phyloP scores from a whole-genome alignment of 2,113 vertebrate genomes.

The Hepsetus odoe region DNA sequence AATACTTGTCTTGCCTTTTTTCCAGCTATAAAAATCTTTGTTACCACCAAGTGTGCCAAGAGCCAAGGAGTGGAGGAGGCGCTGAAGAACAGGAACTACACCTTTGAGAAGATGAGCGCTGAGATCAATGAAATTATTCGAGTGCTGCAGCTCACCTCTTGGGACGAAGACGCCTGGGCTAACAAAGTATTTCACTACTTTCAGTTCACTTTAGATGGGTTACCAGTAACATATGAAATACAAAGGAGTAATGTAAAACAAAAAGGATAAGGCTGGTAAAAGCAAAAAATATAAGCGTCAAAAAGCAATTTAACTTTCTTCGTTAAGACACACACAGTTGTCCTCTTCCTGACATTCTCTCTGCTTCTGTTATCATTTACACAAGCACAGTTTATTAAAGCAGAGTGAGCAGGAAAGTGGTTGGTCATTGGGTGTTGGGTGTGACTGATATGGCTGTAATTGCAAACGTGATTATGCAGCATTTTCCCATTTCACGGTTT shows the following conservation, averaged over 20 bases:
- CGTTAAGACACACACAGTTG: too few species aligned
- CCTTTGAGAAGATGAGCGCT: conserved; percentile 95
- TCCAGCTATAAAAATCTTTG: conserved; percentile 97
- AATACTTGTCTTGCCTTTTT: conserved; percentile 43
- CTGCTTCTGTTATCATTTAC: background rate
- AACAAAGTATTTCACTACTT: conserved; percentile 83
- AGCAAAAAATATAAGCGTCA: too few species aligned
- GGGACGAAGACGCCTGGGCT: conserved; percentile 98
- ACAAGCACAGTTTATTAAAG: background rate
- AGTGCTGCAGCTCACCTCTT: conserved; percentile 95
- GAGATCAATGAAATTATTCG: conserved; percentile 97
- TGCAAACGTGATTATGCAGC: conserved; percentile 25
- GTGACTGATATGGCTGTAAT: background rate
- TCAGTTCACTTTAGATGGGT: background rate
- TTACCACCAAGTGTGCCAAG: conserved; percentile 90
- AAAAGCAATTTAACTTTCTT: too few species aligned
- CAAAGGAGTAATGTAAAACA: background rate
- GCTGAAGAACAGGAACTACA: conserved; percentile 93
- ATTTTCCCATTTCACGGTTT: conserved; percentile 19
- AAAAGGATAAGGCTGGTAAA: too few species aligned
- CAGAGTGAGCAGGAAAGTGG: conserved; percentile 1
- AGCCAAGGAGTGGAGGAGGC: conserved; percentile 94
- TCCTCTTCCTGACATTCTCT: conserved; percentile 52
- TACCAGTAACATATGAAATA: background rate
- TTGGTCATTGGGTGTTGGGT: background rate